phyloP scores from a whole-genome alignment of 2,888 invertebrate genomes.

The Pristionchus entomophagus region DNA sequence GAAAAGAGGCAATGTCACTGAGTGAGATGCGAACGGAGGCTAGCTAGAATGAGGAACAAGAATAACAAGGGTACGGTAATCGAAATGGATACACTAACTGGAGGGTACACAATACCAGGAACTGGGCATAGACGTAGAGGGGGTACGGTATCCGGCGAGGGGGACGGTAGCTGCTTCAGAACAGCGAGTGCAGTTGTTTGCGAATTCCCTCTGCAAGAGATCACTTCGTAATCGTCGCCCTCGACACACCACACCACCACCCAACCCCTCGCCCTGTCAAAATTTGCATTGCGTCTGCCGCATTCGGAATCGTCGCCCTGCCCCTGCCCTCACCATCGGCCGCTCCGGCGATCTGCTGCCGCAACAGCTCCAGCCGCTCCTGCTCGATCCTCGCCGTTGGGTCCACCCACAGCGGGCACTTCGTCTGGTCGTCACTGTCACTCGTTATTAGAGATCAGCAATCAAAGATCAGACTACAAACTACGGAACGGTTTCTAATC shows the following conservation, averaged over 20 bases:
- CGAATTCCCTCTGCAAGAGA: neutral
- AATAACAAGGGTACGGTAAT: too few species aligned
- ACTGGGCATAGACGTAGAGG: too few species aligned
- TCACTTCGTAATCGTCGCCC: neutral
- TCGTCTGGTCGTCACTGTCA: neutral
- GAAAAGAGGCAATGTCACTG: too few species aligned
- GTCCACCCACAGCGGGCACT: conserved; percentile 21
- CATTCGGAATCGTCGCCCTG: conserved; percentile 15
- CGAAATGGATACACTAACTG: too few species aligned
- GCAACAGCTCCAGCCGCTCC: neutral
- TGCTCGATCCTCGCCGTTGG: neutral
- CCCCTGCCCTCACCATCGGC: neutral
- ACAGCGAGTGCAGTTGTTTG: neutral
- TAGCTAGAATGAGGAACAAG: too few species aligned
- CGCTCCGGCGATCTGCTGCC: neutral
- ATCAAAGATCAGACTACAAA: neutral
- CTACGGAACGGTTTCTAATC: neutral
- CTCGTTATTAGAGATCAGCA: neutral
- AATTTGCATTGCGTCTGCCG: neutral
- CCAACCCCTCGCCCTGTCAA: neutral
- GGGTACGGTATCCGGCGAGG: too few species aligned
- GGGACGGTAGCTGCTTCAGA: neutral
- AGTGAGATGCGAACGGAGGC: too few species aligned
- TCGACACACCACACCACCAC: conserved; percentile 32
- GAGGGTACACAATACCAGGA: too few species aligned